Evolutionary conservation across 2,888 invertebrate genomes (phyloP).

Genomic region (Eristalinus sepulchralis): DNA sequence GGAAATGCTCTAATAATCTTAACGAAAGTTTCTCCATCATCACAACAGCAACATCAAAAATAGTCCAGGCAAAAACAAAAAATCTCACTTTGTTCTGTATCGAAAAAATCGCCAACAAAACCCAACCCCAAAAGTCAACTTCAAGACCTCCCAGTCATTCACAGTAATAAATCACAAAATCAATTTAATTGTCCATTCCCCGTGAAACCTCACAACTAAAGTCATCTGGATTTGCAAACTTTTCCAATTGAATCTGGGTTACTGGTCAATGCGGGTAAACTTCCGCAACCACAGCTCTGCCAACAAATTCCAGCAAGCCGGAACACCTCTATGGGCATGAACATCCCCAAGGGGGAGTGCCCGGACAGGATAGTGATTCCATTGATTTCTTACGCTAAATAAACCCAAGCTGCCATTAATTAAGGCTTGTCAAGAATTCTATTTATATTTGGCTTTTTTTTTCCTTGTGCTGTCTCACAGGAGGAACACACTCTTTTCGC

Average conservation of each 20-base stretch:
- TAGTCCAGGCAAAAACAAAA: too few species aligned
- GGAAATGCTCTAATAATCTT: too few species aligned
- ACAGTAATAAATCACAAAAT: background rate
- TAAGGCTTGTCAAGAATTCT: background rate
- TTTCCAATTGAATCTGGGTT: background rate
- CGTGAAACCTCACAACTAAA: background rate
- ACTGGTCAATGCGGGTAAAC: background rate
- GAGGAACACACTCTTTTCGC: background rate
- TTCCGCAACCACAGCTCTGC: background rate
- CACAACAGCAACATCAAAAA: too few species aligned
- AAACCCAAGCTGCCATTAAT: background rate
- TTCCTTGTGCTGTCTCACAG: background rate
- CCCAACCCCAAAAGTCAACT: too few species aligned
- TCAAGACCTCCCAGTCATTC: too few species aligned
- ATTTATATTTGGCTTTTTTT: background rate
- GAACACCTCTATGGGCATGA: background rate
- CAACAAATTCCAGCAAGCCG: background rate
- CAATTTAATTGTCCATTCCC: background rate
- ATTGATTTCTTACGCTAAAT: conserved; percentile 11
- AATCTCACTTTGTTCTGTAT: too few species aligned
- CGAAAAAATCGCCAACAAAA: too few species aligned
- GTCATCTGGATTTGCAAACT: background rate
- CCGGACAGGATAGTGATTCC: background rate
- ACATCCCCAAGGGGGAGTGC: background rate
- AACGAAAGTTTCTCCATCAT: too few species aligned